Conservation (phyloP, 2,888 invertebrate species). For the Octonoba sinensis region DNA sequence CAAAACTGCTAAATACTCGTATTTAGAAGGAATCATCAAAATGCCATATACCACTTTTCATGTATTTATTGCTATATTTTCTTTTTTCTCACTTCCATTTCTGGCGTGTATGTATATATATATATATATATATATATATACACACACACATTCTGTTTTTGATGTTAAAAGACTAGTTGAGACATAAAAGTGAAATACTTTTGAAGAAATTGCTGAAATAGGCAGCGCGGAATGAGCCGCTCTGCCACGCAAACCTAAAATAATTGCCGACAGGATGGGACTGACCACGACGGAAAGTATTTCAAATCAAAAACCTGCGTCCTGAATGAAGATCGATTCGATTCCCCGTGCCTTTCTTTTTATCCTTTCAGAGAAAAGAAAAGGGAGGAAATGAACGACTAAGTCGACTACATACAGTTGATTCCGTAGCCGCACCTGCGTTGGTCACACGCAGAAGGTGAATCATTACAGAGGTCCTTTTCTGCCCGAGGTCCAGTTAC, state of each 20-base stretch:
- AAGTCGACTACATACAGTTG: slow-evolving; percentile 51
- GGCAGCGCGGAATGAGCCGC: too few species aligned
- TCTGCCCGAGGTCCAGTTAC: slow-evolving; percentile 40
- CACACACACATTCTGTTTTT: too few species aligned
- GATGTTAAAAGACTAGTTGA: too few species aligned
- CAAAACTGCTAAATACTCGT: too few species aligned
- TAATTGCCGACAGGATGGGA: neutral
- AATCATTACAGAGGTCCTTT: slow-evolving; percentile 45
- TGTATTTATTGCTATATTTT: too few species aligned
- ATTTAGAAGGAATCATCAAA: too few species aligned
- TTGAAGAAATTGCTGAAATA: too few species aligned
- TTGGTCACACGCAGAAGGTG: slow-evolving; percentile 53
- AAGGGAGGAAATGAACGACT: slow-evolving; percentile 45
- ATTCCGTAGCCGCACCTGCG: slow-evolving; percentile 44
- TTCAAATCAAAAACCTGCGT: slow-evolving; percentile 34
- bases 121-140: too few species aligned
- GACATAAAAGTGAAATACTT: too few species aligned
- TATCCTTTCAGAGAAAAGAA: slow-evolving; percentile 34
- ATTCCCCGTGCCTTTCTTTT: slow-evolving; percentile 24
- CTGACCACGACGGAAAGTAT: slow-evolving; percentile 23
- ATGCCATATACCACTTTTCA: too few species aligned
- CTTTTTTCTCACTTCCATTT: too few species aligned
- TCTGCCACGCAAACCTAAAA: neutral
- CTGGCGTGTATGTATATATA: too few species aligned
- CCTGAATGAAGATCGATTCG: slow-evolving; percentile 44